A percentile compares a stretch with the other conserved stretches of the same genome.
phyloP scores from a whole-genome alignment of 2,888 invertebrate species.

The Sinopyrophorus schimmeli region DNA sequence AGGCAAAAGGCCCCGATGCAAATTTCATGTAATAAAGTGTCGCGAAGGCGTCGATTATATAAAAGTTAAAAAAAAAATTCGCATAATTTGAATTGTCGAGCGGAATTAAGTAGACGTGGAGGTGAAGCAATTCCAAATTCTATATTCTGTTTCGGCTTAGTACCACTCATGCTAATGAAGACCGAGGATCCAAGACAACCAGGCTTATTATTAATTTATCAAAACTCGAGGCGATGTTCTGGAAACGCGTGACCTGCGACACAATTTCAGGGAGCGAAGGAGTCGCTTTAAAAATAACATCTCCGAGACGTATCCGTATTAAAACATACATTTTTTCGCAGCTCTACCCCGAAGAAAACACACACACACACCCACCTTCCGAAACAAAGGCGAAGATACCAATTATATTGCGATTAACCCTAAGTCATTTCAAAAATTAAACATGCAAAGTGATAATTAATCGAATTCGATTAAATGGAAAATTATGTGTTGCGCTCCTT shows the following conservation, averaged over 20 bases:
- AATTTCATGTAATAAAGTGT: too few species aligned
- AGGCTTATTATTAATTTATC: conserved; percentile 33
- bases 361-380: too few species aligned
- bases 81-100: conserved; percentile 24
- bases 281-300: not conserved
- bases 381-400: too few species aligned
- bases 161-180: conserved; percentile 30
- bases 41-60: not conserved
- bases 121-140: conserved; percentile 24
- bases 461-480: conserved; percentile 14
- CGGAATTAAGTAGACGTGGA: conserved; percentile 11
- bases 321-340: too few species aligned
- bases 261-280: conserved; percentile 17
- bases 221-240: conserved; percentile 31
- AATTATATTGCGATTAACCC: conserved; percentile 14
- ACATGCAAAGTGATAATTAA: conserved; percentile 26
- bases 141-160: conserved; percentile 28
- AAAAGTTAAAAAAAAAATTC: conserved; percentile 11
- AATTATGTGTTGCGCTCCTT: conserved; percentile 12
- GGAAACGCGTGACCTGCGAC: conserved; percentile 31
- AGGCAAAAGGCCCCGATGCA: too few species aligned
- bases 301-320: too few species aligned
- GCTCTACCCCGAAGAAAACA: too few species aligned
- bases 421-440: conserved; percentile 13
- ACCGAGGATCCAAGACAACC: conserved; percentile 27